Conservation (phyloP, 2,113 vertebrate genomes). For the Pteropus alecto region DNA sequence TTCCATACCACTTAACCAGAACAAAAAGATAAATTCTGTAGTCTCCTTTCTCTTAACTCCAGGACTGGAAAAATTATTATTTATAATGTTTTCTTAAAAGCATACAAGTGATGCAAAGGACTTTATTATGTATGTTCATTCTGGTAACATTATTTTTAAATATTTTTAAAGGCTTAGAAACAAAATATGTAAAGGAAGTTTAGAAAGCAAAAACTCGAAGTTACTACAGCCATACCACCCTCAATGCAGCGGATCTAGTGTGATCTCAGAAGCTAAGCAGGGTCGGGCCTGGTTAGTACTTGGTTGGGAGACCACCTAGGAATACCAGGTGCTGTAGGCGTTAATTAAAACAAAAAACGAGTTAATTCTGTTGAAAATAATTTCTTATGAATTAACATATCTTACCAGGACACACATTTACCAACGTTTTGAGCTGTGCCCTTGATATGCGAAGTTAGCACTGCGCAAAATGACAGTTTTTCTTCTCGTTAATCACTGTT, state of each 20-base stretch:
- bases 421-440: slow-evolving; percentile 53
- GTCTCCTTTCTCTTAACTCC: slow-evolving; percentile 47
- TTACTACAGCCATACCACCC: not conserved
- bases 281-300: too few species aligned
- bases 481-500: slow-evolving; percentile 42
- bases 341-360: too few species aligned
- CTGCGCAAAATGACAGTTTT: slow-evolving; percentile 29
- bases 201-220: not conserved
- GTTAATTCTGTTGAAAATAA: not conserved
- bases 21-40: slow-evolving; percentile 63
- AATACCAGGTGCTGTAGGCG: too few species aligned
- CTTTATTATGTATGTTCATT: not conserved
- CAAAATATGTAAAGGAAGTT: slow-evolving; percentile 3
- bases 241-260: too few species aligned
- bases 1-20: slow-evolving; percentile 49
- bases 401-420: slow-evolving; percentile 22
- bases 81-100: slow-evolving; percentile 45
- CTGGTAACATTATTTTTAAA: not conserved
- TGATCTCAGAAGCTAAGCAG: too few species aligned
- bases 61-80: slow-evolving; percentile 62
- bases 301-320: too few species aligned
- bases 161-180: slow-evolving; percentile 7
- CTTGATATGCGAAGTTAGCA: slow-evolving; percentile 59
- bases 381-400: not conserved
- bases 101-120: not conserved